Conservation (phyloP, 2,888 invertebrate species). For the Eupithecia subfuscata region DNA sequence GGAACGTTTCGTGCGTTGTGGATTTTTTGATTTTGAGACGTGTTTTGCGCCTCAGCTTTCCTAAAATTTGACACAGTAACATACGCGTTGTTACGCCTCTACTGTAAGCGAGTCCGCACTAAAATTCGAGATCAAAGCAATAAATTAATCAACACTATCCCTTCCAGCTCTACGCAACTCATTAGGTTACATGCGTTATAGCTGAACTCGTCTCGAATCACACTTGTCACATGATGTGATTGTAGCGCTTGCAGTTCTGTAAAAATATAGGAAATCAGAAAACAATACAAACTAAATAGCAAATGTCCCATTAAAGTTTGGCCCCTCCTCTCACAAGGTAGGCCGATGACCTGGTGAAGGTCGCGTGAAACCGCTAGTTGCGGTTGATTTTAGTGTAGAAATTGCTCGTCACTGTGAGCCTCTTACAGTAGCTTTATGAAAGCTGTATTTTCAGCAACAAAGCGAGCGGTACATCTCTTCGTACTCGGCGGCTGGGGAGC, state of each 20-base stretch:
- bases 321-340: neutral
- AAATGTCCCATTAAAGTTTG: neutral
- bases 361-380: neutral
- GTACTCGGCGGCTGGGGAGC: conserved; percentile 89
- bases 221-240: neutral
- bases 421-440: neutral
- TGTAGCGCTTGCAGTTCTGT: neutral
- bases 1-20: neutral
- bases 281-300: neutral
- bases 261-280: neutral
- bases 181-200: neutral
- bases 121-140: no score
- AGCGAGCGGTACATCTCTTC: conserved; percentile 87
- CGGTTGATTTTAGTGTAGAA: neutral
- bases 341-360: neutral
- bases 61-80: neutral
- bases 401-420: neutral
- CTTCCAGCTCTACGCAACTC: no score
- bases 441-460: conserved; percentile 81
- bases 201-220: neutral
- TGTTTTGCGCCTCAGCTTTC: no score
- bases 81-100: no score
- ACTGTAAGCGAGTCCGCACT: no score
- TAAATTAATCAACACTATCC: no score
- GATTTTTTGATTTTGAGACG: neutral